A percentile compares a stretch with the other conserved stretches of the same genome.
Evolutionary conservation across 2,888 invertebrate species (phyloP).

Genomic region (Drosophila meridionalis): DNA sequence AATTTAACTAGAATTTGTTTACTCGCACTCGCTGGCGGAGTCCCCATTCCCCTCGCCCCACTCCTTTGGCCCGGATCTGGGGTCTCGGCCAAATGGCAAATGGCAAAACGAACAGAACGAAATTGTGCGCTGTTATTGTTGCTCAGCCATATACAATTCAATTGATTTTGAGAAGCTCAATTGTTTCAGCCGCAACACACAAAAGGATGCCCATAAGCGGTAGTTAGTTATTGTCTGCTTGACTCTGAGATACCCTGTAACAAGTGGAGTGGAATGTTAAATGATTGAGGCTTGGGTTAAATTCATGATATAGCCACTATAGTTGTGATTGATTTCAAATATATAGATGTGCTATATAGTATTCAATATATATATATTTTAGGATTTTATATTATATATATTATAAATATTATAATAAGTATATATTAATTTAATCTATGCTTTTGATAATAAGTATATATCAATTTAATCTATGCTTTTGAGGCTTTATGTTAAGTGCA

Average conservation of each 20-base stretch:
- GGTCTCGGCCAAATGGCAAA: slow-evolving; percentile 6
- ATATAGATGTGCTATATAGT: background rate
- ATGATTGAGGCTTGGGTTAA: too few relatives aligned
- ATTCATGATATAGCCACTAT: background rate
- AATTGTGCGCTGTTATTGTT: slow-evolving; percentile 23
- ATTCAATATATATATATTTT: background rate
- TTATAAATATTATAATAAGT: too few relatives aligned
- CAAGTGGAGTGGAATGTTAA: background rate
- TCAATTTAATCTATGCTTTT: too few relatives aligned
- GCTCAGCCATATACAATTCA: slow-evolving; percentile 42
- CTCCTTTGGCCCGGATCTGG: background rate
- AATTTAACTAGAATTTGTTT: slow-evolving; percentile 50
- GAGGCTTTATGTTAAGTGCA: too few relatives aligned
- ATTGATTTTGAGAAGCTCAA: slow-evolving; percentile 56
- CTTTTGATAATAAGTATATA: too few relatives aligned
- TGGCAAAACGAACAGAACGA: slow-evolving; percentile 6
- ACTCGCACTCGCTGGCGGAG: slow-evolving; percentile 12
- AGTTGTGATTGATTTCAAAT: background rate
- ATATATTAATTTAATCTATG: too few relatives aligned
- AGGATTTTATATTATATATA: too few relatives aligned
- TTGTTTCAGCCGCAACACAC: slow-evolving; percentile 14
- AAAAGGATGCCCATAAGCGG: slow-evolving; percentile 5
- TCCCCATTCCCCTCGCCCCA: background rate
- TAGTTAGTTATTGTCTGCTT: background rate
- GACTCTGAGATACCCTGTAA: background rate